These are phyloP conservation scores for Chroicocephalus ridibundus DNA, from an alignment of 2,113 vertebrate species.

Conservation along the genomic window DNA sequence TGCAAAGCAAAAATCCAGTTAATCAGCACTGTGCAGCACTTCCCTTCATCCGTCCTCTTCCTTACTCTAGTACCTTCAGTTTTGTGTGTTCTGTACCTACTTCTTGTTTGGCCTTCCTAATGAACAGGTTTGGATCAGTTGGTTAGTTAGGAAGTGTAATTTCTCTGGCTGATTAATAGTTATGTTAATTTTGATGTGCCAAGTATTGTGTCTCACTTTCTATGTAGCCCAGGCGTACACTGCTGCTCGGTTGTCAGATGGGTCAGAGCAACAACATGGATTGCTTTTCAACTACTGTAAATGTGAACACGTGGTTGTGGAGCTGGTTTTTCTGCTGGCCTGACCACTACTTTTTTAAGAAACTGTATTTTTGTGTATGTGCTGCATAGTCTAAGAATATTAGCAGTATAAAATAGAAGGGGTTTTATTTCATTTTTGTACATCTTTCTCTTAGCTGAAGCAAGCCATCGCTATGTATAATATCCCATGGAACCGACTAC, in stretches of 20 bases:
- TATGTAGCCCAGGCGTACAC: rapidly evolving
- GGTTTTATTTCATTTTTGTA: not conserved
- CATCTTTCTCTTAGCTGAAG: not conserved
- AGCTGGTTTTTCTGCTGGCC: not conserved
- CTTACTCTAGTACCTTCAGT: not conserved
- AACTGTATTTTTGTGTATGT: not conserved
- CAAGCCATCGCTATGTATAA: not conserved
- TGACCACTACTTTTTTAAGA: not conserved
- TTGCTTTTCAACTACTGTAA: not conserved
- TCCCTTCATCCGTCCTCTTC: not conserved
- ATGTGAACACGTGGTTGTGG: not conserved
- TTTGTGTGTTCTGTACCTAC: not conserved
- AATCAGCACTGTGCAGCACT: not conserved
- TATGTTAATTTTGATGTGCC: not conserved
- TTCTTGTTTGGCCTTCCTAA: not conserved
- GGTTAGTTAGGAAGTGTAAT: not conserved
- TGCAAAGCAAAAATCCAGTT: not conserved
- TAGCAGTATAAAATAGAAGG: not conserved
- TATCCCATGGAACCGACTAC: not conserved
- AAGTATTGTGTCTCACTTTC: rapidly evolving
- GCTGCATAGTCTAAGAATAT: not conserved
- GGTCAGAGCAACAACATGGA: not conserved
- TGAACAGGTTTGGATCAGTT: not conserved
- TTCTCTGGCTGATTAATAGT: not conserved
- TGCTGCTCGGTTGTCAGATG: not conserved